Conservation (phyloP, 2,113 vertebrate species). For the Sinosuthora webbiana region DNA sequence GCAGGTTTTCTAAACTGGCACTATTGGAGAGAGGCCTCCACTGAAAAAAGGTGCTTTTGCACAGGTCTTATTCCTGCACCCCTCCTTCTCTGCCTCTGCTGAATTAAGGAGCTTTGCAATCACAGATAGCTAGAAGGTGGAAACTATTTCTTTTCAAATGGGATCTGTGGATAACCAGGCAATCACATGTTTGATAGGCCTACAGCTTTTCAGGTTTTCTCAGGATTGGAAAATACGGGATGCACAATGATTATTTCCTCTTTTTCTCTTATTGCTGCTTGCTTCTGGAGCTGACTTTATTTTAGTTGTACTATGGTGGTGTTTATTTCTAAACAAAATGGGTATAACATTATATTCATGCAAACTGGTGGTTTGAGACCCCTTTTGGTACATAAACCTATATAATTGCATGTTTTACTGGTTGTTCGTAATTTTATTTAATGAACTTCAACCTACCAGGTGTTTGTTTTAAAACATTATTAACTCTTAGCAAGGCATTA, state of each 20-base stretch:
- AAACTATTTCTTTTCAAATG: background rate
- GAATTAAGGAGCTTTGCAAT: background rate
- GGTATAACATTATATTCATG: background rate
- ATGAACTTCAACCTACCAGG: background rate
- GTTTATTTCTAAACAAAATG: background rate
- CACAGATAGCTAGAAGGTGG: background rate
- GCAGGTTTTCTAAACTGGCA: background rate
- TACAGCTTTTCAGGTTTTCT: background rate
- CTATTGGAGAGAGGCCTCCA: background rate
- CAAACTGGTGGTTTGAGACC: background rate
- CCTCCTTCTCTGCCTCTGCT: background rate
- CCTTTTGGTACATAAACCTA: background rate
- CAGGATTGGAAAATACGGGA: background rate
- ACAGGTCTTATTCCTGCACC: background rate
- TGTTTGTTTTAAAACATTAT: background rate
- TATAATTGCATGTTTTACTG: background rate
- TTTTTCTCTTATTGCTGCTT: background rate
- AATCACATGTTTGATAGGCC: background rate
- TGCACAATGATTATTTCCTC: background rate
- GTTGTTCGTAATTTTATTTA: background rate
- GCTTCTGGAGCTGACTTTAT: background rate
- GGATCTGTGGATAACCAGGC: background rate
- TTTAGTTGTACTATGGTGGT: background rate
- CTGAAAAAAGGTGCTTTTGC: conserved; percentile 35
- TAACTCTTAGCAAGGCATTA: background rate